phyloP scores from a whole-genome alignment of 2,797 vertebrate species.

The Mastacembelus armatus region DNA sequence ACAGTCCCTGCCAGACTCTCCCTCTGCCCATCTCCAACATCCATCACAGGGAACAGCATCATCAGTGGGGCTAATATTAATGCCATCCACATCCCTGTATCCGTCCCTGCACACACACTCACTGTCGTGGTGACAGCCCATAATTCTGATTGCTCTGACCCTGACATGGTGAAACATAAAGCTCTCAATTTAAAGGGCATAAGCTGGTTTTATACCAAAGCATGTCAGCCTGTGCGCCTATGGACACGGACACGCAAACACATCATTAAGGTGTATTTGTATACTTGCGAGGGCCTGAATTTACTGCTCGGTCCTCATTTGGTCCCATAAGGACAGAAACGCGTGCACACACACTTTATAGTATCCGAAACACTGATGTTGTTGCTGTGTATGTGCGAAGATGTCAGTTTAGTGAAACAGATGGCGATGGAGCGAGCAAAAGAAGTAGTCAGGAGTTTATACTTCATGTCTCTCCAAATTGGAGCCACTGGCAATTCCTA shows the following conservation, averaged over 20 bases:
- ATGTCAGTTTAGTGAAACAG: conserved; percentile 52
- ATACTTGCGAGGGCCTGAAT: neutral
- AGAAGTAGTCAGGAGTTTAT: conserved; percentile 55
- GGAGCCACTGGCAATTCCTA: conserved; percentile 56
- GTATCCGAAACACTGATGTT: conserved; percentile 23
- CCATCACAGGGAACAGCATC: conserved; percentile 41
- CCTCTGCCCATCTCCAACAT: conserved; percentile 23
- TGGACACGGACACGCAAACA: neutral
- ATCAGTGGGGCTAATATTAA: conserved; percentile 36
- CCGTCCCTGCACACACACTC: conserved; percentile 13
- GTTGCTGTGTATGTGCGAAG: conserved; percentile 7
- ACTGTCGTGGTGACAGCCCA: conserved; percentile 41
- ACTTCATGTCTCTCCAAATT: conserved; percentile 72
- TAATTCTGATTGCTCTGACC: conserved; percentile 52
- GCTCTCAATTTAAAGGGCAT: conserved; percentile 61
- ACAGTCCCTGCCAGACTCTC: conserved; percentile 21
- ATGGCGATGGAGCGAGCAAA: conserved; percentile 53
- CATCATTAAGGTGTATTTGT: neutral
- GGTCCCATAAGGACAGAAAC: neutral
- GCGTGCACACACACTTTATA: neutral
- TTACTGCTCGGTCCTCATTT: neutral
- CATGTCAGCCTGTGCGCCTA: conserved; percentile 24
- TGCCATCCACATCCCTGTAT: conserved; percentile 11
- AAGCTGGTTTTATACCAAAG: conserved; percentile 41
- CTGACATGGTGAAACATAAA: conserved; percentile 59